These are phyloP conservation scores for Prenolepis imparis DNA, from an alignment of 2,888 invertebrate genomes.

Conservation along the genomic window DNA sequence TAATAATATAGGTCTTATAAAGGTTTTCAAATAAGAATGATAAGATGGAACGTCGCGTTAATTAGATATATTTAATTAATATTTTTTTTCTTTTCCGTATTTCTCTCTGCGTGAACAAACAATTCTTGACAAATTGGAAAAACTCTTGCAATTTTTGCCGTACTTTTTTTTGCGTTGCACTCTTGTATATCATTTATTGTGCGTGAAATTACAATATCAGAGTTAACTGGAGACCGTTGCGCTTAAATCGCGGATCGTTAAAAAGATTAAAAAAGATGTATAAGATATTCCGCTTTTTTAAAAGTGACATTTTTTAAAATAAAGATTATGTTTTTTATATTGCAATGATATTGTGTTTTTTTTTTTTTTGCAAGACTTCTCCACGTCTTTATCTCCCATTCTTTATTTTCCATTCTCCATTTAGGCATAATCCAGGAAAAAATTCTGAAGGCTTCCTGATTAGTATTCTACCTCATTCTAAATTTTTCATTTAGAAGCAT, in stretches of 20 bases:
- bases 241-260: not conserved
- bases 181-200: not conserved
- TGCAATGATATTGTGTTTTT: no score
- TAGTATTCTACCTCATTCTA: no score
- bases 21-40: not conserved
- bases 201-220: not conserved
- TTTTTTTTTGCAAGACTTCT: no score
- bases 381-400: no score
- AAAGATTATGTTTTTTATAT: no score
- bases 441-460: no score
- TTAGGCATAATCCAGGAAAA: no score
- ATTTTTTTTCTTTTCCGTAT: slow-evolving; percentile 10
- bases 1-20: not conserved
- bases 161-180: not conserved
- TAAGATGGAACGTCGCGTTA: not conserved
- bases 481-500: no score
- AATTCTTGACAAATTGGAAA: not conserved
- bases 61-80: not conserved
- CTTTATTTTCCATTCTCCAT: no score
- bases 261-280: not conserved
- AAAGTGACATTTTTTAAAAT: no score
- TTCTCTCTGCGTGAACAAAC: not conserved
- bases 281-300: no score
- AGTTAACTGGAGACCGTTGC: not conserved
- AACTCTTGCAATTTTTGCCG: not conserved